Evolutionary conservation across 2,113 vertebrate species (phyloP).

Genomic region (mouse (Mus musculus)): GRCm39 chr12:82869001-82869500

Average conservation of each 20-base stretch:
- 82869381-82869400: neutral
- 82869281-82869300: slow-evolving; percentile 1
- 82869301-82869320: slow-evolving; percentile 6
- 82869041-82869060: neutral
- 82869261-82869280: slow-evolving; percentile 2
- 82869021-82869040: too few relatives aligned
- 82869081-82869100: neutral
- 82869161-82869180: neutral
- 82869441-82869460: neutral
- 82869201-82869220: neutral
- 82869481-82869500: neutral
- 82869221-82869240: neutral
- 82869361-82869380: slow-evolving; percentile 1
- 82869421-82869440: neutral
- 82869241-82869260: slow-evolving; percentile 23
- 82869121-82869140: neutral
- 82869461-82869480: neutral
- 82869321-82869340: slow-evolving; percentile 23
- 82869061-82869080: neutral
- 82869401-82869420: neutral
- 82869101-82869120: neutral
- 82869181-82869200: neutral
- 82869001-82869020: neutral
- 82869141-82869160: too few relatives aligned
- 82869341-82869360: slow-evolving; percentile 44